Base-by-base conservation (phyloP, 2,888 invertebrate species). In the Dryobotodes eremita region DNA sequence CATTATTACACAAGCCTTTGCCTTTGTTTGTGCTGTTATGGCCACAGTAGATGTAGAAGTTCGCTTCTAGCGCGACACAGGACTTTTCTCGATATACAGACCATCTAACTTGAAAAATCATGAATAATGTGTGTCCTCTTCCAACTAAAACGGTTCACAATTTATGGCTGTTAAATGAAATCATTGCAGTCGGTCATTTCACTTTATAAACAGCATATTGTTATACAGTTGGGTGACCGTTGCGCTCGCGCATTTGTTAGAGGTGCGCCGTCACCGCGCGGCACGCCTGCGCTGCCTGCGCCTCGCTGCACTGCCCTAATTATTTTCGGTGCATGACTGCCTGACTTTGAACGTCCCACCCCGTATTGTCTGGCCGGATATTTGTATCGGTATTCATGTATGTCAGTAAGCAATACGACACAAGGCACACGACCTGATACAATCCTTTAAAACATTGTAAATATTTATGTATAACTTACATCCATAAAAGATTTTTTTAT, bases 261-360 rank as follows among this genome's bases (percentile, higher is more conserved):
- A 86, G 89, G 87, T 85, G 88, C 80, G 89, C 86, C 87, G 77
- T 71, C 81, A 81, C 73, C 82, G 75, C 59, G 46, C 65, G 64
- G 71, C 71, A 79, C 79, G 86, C 81, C 74, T 81, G 80, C 77
- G 61, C 62, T 70, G 83, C 82, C 71, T 81, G 85, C 77, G 86
- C 84, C 79, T 84, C 87, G 76, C 68, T 86, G 81, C 86, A 90
- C 79, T 81, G 89, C 82, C 85, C 90, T 85, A 86, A 87, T 89
- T 85, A 90, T 85, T 89, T 89, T 89, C 75, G 85, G 86, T 76
- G 88, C 87, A 86, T 83, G 88, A 88, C 89, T 83, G 86, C 79
- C 71, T 86, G 85, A 86, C 86, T 86, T 88, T 85, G 80, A 79
- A 75, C 83, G 85, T 84, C 83, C 86, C 71, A 77, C 80, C 80